Evolutionary conservation across 2,113 vertebrate genomes (phyloP), one percentile per base, ranked within the genome.

Genomic region (Gymnobelideus leadbeateri): DNA sequence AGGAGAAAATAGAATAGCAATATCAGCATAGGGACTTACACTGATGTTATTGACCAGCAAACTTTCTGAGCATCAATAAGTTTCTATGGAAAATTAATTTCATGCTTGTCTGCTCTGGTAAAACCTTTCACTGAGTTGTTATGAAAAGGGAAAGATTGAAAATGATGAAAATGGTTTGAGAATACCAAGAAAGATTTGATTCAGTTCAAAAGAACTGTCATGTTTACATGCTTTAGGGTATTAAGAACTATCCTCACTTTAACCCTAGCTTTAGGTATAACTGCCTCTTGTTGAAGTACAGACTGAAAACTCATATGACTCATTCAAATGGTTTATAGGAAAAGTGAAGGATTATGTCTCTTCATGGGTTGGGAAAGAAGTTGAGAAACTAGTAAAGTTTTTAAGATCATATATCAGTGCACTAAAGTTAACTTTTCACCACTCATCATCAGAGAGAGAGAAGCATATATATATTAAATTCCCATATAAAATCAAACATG

Each of bases 41-140:
- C 50, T 93, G 96, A 91, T 92, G 91, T 96, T 95, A 98, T 94
- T 96, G 98, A 97, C 96, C 96, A 91, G 96, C 51, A 93, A 97
- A 95, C 91, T 96, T 96, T 93, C 94, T 54, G 46, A 90, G 95
- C 95, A 90, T 96, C 96, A 94, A 95, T 96, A 97, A 97, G 97
- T 94, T 91, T 97, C 96, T 97, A 96, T 55, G 96, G 96, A 97
- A 98, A 98, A 98, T 98, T 98, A 98, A 98, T 98, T 98, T 98
- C 98, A 98, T 98, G 98, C 97, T 97, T 98, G 97, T 98, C 98
- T 98, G 97, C 98, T 96, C 96, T 95, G 94, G 96, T 96, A 97
- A 98, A 97, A 97, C 96, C 97, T 96, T 97, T 96, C 95, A 97
- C 96, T 96, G 97, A 97, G 96, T 95, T 97, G 96, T 97, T 97